A percentile compares a stretch with the other conserved stretches of the same genome.
phyloP scores from a whole-genome alignment of 2,113 vertebrate species.

The Paraplagusia blochii region DNA sequence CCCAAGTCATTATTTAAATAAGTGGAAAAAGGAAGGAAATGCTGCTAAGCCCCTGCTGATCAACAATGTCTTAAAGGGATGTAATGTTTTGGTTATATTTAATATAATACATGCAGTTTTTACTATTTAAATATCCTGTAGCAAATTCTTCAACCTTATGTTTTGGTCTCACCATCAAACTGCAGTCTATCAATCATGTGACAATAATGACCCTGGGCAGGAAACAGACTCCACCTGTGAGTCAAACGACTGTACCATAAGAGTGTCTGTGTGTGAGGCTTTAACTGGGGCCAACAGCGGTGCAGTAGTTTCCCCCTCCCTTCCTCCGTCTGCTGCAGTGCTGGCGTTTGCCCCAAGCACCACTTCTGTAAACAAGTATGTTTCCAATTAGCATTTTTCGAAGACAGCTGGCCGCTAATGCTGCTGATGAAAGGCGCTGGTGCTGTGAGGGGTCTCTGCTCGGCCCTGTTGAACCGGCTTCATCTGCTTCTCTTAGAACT shows the following conservation, averaged over 20 bases:
- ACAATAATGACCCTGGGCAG: neutral
- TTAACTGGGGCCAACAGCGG: conserved; percentile 2
- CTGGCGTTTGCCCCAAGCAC: conserved; percentile 24
- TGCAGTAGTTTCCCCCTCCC: conserved; percentile 3
- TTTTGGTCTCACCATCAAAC: neutral
- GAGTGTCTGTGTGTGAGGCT: conserved; percentile 4
- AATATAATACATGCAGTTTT: no score
- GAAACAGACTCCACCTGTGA: conserved; percentile 10
- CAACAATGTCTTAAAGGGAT: no score
- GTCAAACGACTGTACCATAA: neutral
- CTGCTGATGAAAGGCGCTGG: conserved; percentile 36
- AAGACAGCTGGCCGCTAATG: conserved; percentile 38
- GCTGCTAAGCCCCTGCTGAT: no score
- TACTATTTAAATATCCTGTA: neutral
- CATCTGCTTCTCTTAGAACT: conserved; percentile 5
- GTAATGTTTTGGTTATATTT: no score
- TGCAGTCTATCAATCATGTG: no score
- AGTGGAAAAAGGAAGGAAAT: no score
- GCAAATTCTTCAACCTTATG: no score
- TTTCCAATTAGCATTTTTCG: conserved; percentile 56
- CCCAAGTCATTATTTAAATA: no score
- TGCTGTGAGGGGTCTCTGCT: conserved; percentile 23
- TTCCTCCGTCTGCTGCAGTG: conserved; percentile 19
- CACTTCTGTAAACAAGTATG: conserved; percentile 60
- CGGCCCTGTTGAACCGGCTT: conserved; percentile 1